Percentiles rank a stretch among this genome's conserved stretches.
phyloP scores from a whole-genome alignment of 2,888 invertebrate species.

The Dinocampus coccinellae region DNA sequence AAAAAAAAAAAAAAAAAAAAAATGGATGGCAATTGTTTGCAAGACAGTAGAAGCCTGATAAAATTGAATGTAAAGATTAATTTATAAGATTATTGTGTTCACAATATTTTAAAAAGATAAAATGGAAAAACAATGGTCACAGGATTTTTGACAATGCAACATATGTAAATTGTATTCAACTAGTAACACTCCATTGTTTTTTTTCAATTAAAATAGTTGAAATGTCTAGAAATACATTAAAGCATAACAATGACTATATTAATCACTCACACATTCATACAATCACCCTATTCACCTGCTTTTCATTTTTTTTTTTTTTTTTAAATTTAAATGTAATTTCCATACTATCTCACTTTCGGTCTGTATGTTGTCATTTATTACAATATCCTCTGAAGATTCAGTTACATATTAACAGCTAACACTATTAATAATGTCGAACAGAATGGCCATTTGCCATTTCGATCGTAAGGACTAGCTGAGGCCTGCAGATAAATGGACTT shows the following conservation, averaged over 20 bases:
- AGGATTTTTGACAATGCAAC: constrained; percentile 16
- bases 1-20: no score
- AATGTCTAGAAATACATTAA: constrained; percentile 66
- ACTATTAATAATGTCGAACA: constrained; percentile 57
- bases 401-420: constrained; percentile 56
- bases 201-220: constrained; percentile 61
- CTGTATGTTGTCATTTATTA: constrained; percentile 41
- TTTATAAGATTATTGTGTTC: background rate
- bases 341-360: constrained; percentile 42
- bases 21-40: background rate
- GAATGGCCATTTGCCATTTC: constrained; percentile 60
- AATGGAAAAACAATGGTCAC: constrained; percentile 1
- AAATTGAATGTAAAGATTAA: background rate
- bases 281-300: constrained; percentile 10
- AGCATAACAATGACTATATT: constrained; percentile 66
- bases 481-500: constrained; percentile 57
- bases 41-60: background rate
- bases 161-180: constrained; percentile 21
- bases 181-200: constrained; percentile 39
- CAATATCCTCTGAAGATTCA: constrained; percentile 40
- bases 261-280: constrained; percentile 13
- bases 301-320: constrained; percentile 10
- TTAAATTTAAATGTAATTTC: constrained; percentile 24
- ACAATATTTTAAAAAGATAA: background rate
- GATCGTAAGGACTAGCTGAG: constrained; percentile 67